A percentile compares a stretch with the other conserved stretches of the same genome.
Evolutionary conservation across 2,797 vertebrate genomes (phyloP).

Genomic region (Halcyon smyrnensis): DNA sequence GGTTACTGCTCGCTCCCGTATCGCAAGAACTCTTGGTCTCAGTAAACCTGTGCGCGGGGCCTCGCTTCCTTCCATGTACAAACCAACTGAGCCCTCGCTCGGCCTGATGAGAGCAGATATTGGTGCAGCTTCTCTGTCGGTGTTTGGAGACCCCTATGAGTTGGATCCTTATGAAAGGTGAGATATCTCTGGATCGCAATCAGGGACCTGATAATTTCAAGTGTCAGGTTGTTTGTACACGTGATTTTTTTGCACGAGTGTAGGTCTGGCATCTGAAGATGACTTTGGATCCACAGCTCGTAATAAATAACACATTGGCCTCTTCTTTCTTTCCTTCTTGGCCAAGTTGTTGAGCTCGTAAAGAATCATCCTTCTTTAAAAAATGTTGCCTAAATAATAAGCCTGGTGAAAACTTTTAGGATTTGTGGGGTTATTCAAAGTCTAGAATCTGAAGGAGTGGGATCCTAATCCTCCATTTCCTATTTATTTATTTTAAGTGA

Average conservation of each 20-base stretch:
- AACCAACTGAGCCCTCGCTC: slow-evolving; percentile 84
- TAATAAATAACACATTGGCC: neutral
- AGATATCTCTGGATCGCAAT: neutral
- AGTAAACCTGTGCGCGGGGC: slow-evolving; percentile 80
- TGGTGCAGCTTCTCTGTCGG: slow-evolving; percentile 91
- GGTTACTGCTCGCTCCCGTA: slow-evolving; percentile 83
- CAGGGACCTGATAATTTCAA: neutral
- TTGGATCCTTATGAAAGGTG: slow-evolving; percentile 89
- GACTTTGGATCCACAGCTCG: neutral
- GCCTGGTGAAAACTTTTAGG: neutral
- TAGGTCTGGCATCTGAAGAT: neutral
- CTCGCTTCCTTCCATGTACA: slow-evolving; percentile 86
- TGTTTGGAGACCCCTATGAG: slow-evolving; percentile 93
- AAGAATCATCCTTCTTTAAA: neutral
- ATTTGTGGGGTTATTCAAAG: neutral
- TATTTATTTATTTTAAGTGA: neutral
- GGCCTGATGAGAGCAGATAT: slow-evolving; percentile 93
- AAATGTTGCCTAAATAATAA: neutral
- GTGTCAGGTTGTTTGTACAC: fast-evolving
- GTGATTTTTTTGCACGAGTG: neutral
- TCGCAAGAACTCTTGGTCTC: slow-evolving; percentile 88
- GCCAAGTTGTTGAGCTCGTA: neutral
- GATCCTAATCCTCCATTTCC: neutral
- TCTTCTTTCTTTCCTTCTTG: neutral
- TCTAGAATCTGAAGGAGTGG: neutral